Conservation (phyloP, 2,113 vertebrate genomes). For the Ammospiza nelsoni region DNA sequence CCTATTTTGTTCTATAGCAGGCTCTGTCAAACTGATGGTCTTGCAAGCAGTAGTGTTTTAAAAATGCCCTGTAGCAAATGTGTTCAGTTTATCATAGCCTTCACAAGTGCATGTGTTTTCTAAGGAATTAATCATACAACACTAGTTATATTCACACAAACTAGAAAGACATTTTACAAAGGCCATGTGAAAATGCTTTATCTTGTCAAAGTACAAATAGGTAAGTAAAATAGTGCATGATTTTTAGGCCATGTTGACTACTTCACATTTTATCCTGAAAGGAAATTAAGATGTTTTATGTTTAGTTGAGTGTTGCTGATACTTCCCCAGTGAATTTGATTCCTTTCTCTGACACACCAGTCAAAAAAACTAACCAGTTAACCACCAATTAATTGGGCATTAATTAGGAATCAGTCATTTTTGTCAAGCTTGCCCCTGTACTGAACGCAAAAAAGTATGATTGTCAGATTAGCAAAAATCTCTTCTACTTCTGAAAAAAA, state of each 20-base stretch:
- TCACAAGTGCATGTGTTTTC: neutral
- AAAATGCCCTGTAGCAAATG: neutral
- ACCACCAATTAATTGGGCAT: neutral
- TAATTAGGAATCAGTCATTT: neutral
- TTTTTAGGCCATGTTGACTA: slow-evolving; percentile 11
- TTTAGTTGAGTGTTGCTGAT: neutral
- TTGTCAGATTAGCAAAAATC: neutral
- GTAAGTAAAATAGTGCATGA: neutral
- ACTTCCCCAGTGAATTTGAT: neutral
- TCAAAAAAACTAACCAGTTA: neutral
- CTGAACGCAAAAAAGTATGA: neutral
- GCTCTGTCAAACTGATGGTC: neutral
- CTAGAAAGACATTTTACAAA: neutral
- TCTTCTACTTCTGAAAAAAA: neutral
- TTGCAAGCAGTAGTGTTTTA: slow-evolving; percentile 23
- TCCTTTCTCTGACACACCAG: neutral
- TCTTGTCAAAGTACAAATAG: neutral
- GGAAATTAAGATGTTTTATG: neutral
- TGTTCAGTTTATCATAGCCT: slow-evolving; percentile 4
- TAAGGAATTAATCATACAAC: neutral
- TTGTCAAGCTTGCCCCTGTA: neutral
- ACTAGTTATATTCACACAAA: neutral
- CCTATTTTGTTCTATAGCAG: neutral
- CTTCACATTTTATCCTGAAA: neutral
- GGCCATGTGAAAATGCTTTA: neutral